A percentile compares a stretch with the other conserved stretches of the same genome.
Evolutionary conservation across 2,797 vertebrate genomes (phyloP).

Genomic region (Cryptoprocta ferox): DNA sequence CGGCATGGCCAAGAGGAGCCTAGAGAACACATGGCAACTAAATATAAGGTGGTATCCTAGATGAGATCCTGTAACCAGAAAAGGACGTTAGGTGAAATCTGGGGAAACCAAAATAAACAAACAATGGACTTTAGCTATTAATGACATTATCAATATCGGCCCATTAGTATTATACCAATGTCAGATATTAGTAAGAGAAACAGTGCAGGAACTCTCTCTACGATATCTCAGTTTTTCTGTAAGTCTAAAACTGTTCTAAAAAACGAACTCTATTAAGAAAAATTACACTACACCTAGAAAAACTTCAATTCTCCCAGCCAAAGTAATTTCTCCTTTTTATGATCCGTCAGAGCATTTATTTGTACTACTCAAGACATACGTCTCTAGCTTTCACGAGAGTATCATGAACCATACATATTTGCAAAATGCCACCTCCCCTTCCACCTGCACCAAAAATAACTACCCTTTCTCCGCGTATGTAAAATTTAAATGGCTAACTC

Average conservation of each 20-base stretch:
- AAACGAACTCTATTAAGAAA: background rate
- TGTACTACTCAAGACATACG: background rate
- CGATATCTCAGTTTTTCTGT: background rate
- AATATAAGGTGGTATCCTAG: background rate
- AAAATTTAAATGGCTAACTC: conserved; percentile 3
- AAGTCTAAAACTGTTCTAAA: background rate
- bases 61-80: background rate
- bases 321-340: conserved; percentile 22
- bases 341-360: background rate
- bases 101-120: background rate
- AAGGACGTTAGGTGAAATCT: background rate
- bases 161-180: background rate
- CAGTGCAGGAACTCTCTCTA: background rate
- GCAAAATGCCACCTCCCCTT: background rate
- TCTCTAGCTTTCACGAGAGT: background rate
- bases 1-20: background rate
- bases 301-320: conserved; percentile 6
- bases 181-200: background rate
- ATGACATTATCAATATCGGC: background rate
- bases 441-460: background rate
- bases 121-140: background rate
- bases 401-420: background rate
- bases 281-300: background rate
- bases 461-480: background rate
- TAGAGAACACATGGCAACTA: background rate